Conservation (phyloP, 1,140 invertebrate species). For the Eurosta solidaginis region DNA sequence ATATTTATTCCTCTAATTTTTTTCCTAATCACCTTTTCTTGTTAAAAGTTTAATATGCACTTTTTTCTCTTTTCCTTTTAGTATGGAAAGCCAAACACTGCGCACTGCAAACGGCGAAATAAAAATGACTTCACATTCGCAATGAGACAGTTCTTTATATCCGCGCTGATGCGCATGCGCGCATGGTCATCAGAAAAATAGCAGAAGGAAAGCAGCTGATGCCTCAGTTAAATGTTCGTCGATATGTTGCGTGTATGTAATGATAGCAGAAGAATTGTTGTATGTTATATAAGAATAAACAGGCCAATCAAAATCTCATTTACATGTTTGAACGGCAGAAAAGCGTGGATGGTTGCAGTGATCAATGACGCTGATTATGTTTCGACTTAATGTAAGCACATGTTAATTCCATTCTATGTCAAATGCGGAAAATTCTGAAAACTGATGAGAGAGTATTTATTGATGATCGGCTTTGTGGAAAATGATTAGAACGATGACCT, state of each 20-base stretch:
- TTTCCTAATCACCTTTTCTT: too few species aligned
- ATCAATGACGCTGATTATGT: not conserved
- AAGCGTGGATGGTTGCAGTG: not conserved
- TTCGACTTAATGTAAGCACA: too few species aligned
- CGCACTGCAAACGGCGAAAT: slow-evolving; percentile 6
- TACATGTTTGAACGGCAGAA: slow-evolving; percentile 13
- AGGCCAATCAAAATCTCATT: slow-evolving; percentile 19
- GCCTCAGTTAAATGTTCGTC: too few species aligned
- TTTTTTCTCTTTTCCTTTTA: too few species aligned
- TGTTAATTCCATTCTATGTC: too few species aligned
- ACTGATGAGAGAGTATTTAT: too few species aligned
- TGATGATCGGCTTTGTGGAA: too few species aligned
- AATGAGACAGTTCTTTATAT: slow-evolving; percentile 21
- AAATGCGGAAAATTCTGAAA: not conserved
- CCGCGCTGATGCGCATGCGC: slow-evolving; percentile 5
- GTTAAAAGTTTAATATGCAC: too few species aligned
- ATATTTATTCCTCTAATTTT: too few species aligned
- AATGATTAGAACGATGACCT: too few species aligned
- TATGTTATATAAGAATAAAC: not conserved
- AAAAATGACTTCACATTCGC: slow-evolving; percentile 1
- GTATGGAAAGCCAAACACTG: not conserved
- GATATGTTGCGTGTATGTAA: not conserved
- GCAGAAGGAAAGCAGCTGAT: not conserved
- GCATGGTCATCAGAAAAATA: not conserved
- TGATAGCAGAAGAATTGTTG: not conserved